Evolutionary conservation across 2,888 invertebrate species (phyloP).

Genomic region (Yponomeuta evonymella): DNA sequence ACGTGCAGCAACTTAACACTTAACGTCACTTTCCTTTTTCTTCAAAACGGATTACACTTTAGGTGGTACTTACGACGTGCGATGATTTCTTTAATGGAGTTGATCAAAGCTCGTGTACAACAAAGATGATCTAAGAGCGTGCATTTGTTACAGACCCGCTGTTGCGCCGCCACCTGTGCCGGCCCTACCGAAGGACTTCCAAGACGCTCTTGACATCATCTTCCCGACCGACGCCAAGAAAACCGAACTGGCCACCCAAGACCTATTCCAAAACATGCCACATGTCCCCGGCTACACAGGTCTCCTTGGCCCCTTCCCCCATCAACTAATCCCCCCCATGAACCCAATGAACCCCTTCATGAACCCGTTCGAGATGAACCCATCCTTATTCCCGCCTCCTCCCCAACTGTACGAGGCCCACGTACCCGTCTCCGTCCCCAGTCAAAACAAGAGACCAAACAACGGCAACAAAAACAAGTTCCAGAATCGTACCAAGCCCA

Average conservation of each 20-base stretch:
- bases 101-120: too few species aligned
- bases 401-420: conserved; percentile 60
- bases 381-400: conserved; percentile 40
- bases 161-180: conserved; percentile 26
- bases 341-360: conserved; percentile 36
- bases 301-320: conserved; percentile 28
- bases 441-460: conserved; percentile 28
- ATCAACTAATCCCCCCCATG: conserved; percentile 32
- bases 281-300: conserved; percentile 29
- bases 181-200: conserved; percentile 77
- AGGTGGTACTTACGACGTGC: too few species aligned
- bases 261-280: conserved; percentile 32
- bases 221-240: conserved; percentile 68
- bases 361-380: conserved; percentile 58
- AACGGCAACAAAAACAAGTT: conserved; percentile 16
- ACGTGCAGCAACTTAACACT: too few species aligned
- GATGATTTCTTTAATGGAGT: too few species aligned
- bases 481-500: conserved; percentile 17
- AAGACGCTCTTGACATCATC: conserved; percentile 80
- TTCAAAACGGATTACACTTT: too few species aligned
- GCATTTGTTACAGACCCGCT: conserved; percentile 19
- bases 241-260: conserved; percentile 27
- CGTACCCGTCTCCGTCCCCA: conserved; percentile 46
- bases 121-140: too few species aligned
- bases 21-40: too few species aligned